Conservation (phyloP, 2,797 vertebrate genomes). For the Enteromius unitaeniatus region DNA sequence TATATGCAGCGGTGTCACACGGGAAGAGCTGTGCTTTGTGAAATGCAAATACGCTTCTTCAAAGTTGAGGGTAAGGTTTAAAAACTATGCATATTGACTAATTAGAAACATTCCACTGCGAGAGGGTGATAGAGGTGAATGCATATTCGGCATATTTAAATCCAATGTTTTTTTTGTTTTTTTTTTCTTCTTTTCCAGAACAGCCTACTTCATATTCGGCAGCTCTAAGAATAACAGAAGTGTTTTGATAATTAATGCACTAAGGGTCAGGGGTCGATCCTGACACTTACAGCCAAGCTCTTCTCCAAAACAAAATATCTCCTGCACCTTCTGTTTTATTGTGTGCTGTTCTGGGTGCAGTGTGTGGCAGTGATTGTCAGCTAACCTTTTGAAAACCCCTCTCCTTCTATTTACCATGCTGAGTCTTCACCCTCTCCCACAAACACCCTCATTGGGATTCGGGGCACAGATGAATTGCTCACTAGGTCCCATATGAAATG, state of each 20-base stretch:
- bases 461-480: constrained; percentile 69
- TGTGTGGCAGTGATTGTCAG: constrained; percentile 69
- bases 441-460: constrained; percentile 79
- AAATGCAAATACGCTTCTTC: constrained; percentile 23
- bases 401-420: constrained; percentile 51
- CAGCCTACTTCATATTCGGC: constrained; percentile 6
- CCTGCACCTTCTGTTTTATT: constrained; percentile 60
- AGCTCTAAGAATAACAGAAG: constrained; percentile 34
- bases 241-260: constrained; percentile 43
- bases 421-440: constrained; percentile 61
- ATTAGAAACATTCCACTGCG: constrained; percentile 30
- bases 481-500: constrained; percentile 75
- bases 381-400: constrained; percentile 71
- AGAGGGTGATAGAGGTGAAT: constrained; percentile 33
- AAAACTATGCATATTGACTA: constrained; percentile 34
- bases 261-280: constrained; percentile 21
- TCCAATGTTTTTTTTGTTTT: not conserved
- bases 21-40: constrained; percentile 5
- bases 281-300: constrained; percentile 52
- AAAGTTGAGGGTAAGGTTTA: not conserved
- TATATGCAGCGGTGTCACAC: not conserved
- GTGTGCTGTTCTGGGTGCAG: not conserved
- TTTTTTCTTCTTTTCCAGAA: not conserved
- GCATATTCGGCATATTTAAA: constrained; percentile 31
- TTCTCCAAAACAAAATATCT: constrained; percentile 64